Evolutionary conservation across 2,888 invertebrate genomes (phyloP).

Genomic region (Drosophila borealis): DNA sequence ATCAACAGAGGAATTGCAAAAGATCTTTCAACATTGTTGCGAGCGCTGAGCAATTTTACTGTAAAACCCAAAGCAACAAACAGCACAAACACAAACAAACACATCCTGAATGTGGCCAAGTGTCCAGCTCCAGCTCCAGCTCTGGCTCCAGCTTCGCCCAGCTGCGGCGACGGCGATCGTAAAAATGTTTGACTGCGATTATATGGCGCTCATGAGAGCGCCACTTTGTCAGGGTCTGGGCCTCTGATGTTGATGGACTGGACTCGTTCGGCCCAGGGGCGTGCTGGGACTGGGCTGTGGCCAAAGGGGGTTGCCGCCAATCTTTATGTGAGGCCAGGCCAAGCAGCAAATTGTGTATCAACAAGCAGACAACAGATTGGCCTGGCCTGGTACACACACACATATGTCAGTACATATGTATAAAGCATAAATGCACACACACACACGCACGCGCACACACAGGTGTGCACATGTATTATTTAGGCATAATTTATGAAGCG

Average conservation of each 20-base stretch:
- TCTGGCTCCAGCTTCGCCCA: constrained; percentile 33
- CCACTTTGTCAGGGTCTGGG: constrained; percentile 67
- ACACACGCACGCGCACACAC: constrained; percentile 4
- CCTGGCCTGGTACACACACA: constrained; percentile 25
- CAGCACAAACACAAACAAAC: constrained; percentile 18
- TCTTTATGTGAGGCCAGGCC: constrained; percentile 10
- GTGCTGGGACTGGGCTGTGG: constrained; percentile 30
- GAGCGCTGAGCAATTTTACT: constrained; percentile 56
- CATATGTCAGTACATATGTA: constrained; percentile 13
- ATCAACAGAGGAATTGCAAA: constrained; percentile 58
- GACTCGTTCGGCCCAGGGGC: constrained; percentile 46
- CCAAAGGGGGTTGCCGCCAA: constrained; percentile 23
- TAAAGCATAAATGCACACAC: constrained; percentile 13
- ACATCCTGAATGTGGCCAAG: constrained; percentile 36
- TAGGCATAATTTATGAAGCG: constrained; percentile 73
- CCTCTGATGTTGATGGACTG: constrained; percentile 53
- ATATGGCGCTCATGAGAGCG: constrained; percentile 82
- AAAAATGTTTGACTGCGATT: constrained; percentile 82
- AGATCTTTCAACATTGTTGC: constrained; percentile 71
- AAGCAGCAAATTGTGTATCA: constrained; percentile 37
- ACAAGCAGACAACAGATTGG: constrained; percentile 31
- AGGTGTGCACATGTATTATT: constrained; percentile 41
- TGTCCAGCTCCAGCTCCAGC: constrained; percentile 25
- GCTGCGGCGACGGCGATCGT: constrained; percentile 57
- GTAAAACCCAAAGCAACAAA: constrained; percentile 39